Base-by-base conservation (phyloP, 2,888 invertebrate species). In the Polyommatus icarus region DNA sequence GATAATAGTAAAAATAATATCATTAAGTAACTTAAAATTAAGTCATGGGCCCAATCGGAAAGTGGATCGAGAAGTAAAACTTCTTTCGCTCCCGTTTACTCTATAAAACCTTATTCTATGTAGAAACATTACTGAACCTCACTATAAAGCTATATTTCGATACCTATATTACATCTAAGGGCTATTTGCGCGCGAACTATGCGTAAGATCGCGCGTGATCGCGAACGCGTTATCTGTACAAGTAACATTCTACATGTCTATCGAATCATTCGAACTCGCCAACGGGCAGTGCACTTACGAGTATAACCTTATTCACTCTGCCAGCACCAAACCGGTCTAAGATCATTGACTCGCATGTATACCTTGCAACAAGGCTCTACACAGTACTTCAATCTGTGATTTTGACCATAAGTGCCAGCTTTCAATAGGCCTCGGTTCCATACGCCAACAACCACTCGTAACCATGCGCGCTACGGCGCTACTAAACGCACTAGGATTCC, bases 41-140 rank as follows among this genome's bases (percentile, higher is more conserved):
- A 92, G 93, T 93, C 93, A 93, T 93, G 93, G 93, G 93, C 92
- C 91, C 93, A 87, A 90, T 89, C 87, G 75, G 75, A 75, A 75
- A 75, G 50, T 75, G 75, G 54, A 46, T 46, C 46, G 12, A 75
- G 75, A 75, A 54, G 32, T 50, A 46, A 54, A 29, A 50, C 54
- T 29, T 18, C 54, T 29, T 54, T 54, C 75, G 50, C 7, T 75
- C 46, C 73, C 72, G 20, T 73, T 73, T 73, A 73, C 87, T 88
- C 92, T 91, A 91, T 88, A 90, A 90, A 90, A 91, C 85, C 90
- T 91, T 91, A 90, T 86, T 82, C 90, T 89, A 90, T 85, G 88
- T 91, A 91, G 88, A 92, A 91, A 92, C 90, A 86, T 88, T 82
- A 82, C 87, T 84, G 84, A 85, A 85, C 87, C 88, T 89, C 85